phyloP scores from a whole-genome alignment of 2,113 vertebrate genomes.

The Megalops atlanticus region DNA sequence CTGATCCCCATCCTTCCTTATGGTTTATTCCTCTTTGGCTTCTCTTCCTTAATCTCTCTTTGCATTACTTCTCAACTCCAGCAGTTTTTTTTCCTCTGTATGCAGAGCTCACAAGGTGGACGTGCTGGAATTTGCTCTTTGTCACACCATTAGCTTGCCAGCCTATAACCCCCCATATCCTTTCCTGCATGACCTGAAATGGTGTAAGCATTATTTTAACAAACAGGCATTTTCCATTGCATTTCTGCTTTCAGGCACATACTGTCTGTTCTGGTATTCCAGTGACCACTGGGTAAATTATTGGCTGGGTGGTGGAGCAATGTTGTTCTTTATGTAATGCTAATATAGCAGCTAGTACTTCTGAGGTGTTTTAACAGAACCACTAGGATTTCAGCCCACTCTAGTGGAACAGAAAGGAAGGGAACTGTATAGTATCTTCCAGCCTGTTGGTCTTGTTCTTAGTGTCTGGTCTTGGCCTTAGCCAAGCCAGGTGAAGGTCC shows the following conservation, averaged over 20 bases:
- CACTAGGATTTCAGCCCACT: not conserved
- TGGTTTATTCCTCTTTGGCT: not conserved
- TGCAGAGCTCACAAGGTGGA: too few relatives aligned
- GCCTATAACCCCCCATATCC: not conserved
- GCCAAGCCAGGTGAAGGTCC: constrained; percentile 14
- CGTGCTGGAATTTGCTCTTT: not conserved
- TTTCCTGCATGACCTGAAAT: not conserved
- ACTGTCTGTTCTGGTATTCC: not conserved
- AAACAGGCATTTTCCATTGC: not conserved
- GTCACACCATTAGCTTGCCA: not conserved
- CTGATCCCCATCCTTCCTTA: not conserved
- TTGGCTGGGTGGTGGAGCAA: constrained; percentile 5
- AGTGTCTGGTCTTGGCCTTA: not conserved
- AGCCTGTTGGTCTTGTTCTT: not conserved
- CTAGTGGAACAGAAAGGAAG: constrained; percentile 1
- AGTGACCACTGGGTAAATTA: constrained; percentile 22
- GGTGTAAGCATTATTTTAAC: not conserved
- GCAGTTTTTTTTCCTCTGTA: too few relatives aligned
- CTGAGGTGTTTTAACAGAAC: too few relatives aligned
- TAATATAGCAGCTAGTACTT: not conserved
- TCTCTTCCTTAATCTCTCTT: not conserved
- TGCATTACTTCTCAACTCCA: too few relatives aligned
- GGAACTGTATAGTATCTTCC: not conserved
- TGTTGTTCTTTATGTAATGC: constrained; percentile 2
- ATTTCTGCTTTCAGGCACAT: not conserved